Conservation (phyloP, 2,797 vertebrate genomes). For the Alosa sapidissima region DNA sequence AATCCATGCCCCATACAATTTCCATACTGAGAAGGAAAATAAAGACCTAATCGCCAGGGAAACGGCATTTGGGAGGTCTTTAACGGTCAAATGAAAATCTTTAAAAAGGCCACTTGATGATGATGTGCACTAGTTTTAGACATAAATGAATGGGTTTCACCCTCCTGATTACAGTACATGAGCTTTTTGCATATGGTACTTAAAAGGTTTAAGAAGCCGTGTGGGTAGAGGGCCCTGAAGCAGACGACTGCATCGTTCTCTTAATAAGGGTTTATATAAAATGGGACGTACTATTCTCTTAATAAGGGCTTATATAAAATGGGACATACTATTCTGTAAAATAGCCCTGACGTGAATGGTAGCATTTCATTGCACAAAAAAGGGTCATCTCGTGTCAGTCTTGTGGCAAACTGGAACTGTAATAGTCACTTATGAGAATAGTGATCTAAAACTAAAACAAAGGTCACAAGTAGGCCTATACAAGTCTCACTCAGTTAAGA, state of each 20-base stretch:
- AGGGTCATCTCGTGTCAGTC: too few relatives aligned
- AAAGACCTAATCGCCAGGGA: background rate
- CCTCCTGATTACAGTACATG: slow-evolving; percentile 19
- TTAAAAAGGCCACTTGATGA: slow-evolving; percentile 4
- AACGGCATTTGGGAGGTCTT: slow-evolving; percentile 2
- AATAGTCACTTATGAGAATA: background rate
- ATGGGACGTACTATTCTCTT: background rate
- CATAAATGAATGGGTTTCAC: slow-evolving; percentile 21
- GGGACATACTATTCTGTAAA: background rate
- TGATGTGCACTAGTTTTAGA: slow-evolving; percentile 21
- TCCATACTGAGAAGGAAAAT: background rate
- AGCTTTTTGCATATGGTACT: background rate
- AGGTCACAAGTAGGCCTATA: background rate
- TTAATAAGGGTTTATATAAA: slow-evolving; percentile 3
- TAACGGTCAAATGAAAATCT: slow-evolving; percentile 11
- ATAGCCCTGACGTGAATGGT: background rate
- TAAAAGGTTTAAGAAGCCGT: background rate
- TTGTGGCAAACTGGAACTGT: too few relatives aligned
- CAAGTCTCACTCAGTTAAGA: too few relatives aligned
- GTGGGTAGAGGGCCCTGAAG: background rate
- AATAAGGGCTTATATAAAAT: background rate
- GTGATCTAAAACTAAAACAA: background rate
- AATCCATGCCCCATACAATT: background rate
- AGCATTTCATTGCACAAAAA: background rate
- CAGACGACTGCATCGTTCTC: background rate